phyloP scores from a whole-genome alignment of 2,113 vertebrate species.

The Shinisaurus crocodilurus region DNA sequence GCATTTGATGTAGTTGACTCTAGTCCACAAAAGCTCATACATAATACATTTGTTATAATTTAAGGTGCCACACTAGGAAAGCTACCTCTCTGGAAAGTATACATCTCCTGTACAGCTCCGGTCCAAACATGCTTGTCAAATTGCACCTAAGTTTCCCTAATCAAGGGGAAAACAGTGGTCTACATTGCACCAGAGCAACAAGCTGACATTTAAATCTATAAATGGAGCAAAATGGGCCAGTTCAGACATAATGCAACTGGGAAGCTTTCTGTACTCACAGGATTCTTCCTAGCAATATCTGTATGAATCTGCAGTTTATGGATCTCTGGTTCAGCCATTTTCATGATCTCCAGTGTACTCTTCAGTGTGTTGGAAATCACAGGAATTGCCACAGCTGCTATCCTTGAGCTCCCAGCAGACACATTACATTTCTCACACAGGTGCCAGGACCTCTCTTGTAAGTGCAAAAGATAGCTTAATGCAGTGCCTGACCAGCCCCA shows the following conservation, averaged over 20 bases:
- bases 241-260: not conserved
- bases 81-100: not conserved
- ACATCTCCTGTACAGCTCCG: not conserved
- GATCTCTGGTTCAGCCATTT: not conserved
- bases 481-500: not conserved
- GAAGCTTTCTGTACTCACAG: not conserved
- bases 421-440: not conserved
- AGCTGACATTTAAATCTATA: not conserved
- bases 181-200: not conserved
- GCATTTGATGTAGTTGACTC: not conserved
- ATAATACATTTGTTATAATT: not conserved
- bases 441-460: not conserved
- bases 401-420: not conserved
- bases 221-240: not conserved
- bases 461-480: not conserved
- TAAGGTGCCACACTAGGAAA: not conserved
- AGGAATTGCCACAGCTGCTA: not conserved
- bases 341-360: not conserved
- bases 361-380: not conserved
- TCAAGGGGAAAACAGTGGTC: not conserved
- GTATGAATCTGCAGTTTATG: not conserved
- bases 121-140: slow-evolving; percentile 1
- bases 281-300: not conserved
- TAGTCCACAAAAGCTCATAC: not conserved
- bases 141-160: not conserved